Evolutionary conservation across 23 tunicate species (phyloP), one percentile per base, ranked within the genome.

Genomic region (Ascidia mentula): DNA sequence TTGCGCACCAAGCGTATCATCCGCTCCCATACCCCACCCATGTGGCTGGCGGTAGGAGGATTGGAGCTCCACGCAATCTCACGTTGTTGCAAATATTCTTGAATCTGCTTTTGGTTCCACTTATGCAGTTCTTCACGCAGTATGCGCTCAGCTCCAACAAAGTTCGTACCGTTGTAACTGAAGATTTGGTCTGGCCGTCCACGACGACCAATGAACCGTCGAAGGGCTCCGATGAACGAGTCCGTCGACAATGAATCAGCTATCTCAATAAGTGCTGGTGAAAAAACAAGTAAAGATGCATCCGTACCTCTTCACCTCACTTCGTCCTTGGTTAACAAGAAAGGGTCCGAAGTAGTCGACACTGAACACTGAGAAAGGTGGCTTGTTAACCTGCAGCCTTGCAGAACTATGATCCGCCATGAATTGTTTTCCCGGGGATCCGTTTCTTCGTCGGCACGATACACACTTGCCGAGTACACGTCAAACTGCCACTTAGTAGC

Each of bases 121-220:
- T 81, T 34, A n/a, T 42, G 36, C 22, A 87, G 34, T 31, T 75
- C 72, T 69, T 76, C 78, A 0, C 72, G 72, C 35, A 76, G 69
- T 31, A 84, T 72, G 1, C 81, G 71, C 46, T 87, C 86, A 4
- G 86, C 86, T 34, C 86, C 86, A 17, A 76, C 61, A 69, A 87
- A 81, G 77, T 82, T 87, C 17, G 92, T 87, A 33, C 86, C 92
- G 72, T 82, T 74, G 69, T 87, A 82, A 28, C 65, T 53, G 65
- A 53, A 53, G 65, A 53, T 53, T 28, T 53, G 65, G 65, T 53
- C 13, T 53, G 77, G 74, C 0, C 60, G 60, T 32, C 85, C 84
- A 4, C 86, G 45, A 20, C 92, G 72, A 31, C 20, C 82, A n/a
- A 75, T 74, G 69, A 87, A 87, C 30, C 86, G 39, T 24, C 82